Base-by-base conservation (phyloP, 2,888 invertebrate species). In the Laothoe populi region DNA sequence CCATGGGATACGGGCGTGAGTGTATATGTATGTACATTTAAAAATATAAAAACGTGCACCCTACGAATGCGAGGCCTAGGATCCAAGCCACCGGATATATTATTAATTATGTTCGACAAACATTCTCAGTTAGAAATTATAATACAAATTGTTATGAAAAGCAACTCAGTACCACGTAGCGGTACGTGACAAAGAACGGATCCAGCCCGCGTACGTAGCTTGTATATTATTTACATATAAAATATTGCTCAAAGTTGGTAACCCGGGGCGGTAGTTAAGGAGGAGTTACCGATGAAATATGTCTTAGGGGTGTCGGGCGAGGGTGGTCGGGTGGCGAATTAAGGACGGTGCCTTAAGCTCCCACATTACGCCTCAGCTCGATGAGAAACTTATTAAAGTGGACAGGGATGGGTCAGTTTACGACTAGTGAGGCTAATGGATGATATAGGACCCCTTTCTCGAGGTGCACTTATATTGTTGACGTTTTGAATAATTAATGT, bases 281-380 rank as follows among this genome's bases (percentile, higher is more conserved):
- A 87, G 85, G 88, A 84, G 86, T 83, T 85, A 80, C 79, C 86
- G 88, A 92, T 92, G 92, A 92, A 92, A 92, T 92, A 92, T 92
- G 91, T 92, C 92, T 92, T 92, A 74, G 85, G 86, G 87, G 75
- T 74, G 69, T 67, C 67, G 64, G 72, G 67, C 74, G 71, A 61
- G 67, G 66, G 66, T 59, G 65, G 67, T 65, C 69, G 60, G 68
- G 75, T 72, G 78, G 71, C 70, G 81, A 75, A 80, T 84, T 86
- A 88, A 88, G 90, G 87, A 83, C 71, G 78, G 70, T 70, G 87
- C 88, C 89, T 90, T 90, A 89, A 90, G 87, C 89, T 82, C 71
- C 78, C 78, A 75, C 80, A 81, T 79, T 75, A 77, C 74, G 73
- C 73, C 66, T 76, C 75, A 77, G 81, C 78, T 78, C 82, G 81